Evolutionary conservation across 2,113 vertebrate species (phyloP).

Genomic region (Origma solitaria): DNA sequence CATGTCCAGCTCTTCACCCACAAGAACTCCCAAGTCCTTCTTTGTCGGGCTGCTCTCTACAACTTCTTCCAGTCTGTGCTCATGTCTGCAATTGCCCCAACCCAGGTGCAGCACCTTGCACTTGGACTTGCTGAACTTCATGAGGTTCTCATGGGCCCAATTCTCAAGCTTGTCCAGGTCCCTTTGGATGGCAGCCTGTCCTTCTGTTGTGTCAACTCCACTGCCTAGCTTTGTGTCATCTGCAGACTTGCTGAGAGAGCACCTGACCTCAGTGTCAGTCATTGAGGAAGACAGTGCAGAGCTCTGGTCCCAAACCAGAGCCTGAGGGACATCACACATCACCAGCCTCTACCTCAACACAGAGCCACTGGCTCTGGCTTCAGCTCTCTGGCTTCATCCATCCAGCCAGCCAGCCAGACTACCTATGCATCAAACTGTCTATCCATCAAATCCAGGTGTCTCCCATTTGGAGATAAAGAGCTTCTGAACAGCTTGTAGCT

Average conservation of each 20-base stretch:
- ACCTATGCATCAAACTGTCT: neutral
- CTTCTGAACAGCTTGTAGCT: neutral
- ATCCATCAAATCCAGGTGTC: neutral
- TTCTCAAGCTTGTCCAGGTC: neutral
- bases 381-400: neutral
- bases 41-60: no score
- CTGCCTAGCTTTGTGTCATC: neutral
- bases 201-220: neutral
- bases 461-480: neutral
- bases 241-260: neutral
- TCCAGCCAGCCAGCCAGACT: neutral
- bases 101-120: neutral
- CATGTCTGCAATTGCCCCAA: neutral
- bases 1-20: neutral
- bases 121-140: neutral
- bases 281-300: neutral
- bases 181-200: neutral
- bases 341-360: neutral
- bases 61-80: neutral
- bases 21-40: neutral
- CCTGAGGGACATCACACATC: neutral
- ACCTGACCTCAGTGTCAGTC: neutral
- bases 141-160: neutral
- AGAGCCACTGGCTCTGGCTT: neutral
- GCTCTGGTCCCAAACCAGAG: neutral